These are phyloP conservation scores for Drosophila miranda DNA, from an alignment of 1,140 invertebrate species.

Conservation along the genomic window DNA sequence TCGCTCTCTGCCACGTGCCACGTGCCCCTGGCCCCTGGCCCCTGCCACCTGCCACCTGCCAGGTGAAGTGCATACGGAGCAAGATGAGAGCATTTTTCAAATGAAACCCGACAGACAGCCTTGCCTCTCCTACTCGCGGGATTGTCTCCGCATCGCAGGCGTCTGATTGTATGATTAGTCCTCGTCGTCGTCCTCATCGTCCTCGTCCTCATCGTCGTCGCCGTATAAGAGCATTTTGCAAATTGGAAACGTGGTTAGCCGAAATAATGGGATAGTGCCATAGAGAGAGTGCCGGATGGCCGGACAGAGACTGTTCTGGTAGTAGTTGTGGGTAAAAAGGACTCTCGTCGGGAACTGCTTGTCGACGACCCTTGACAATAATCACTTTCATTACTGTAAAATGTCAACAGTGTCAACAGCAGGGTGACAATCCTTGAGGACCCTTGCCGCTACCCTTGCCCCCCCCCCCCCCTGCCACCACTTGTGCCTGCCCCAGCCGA, in stretches of 20 bases:
- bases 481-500: slow-evolving; percentile 23
- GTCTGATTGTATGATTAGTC: slow-evolving; percentile 54
- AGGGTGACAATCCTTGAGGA: slow-evolving; percentile 42
- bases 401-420: slow-evolving; percentile 68
- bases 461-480: slow-evolving; percentile 10
- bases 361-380: slow-evolving; percentile 69
- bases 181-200: too few relatives aligned
- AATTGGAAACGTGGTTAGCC: slow-evolving; percentile 45
- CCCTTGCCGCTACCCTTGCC: slow-evolving; percentile 11
- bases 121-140: not conserved
- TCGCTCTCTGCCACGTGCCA: not conserved
- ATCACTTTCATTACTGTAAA: slow-evolving; percentile 71
- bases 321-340: too few relatives aligned
- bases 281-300: not conserved
- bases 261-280: not conserved
- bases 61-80: slow-evolving; percentile 50
- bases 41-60: slow-evolving; percentile 39
- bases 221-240: too few relatives aligned
- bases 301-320: too few relatives aligned
- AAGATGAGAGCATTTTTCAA: slow-evolving; percentile 54
- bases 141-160: slow-evolving; percentile 27
- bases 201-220: too few relatives aligned
- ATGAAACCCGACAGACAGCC: slow-evolving; percentile 52
- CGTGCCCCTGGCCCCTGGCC: not conserved
- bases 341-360: slow-evolving; percentile 19